A percentile compares a stretch with the other conserved stretches of the same genome.
Conservation (phyloP, 2,113 vertebrate genomes). For the Equus quagga region DNA sequence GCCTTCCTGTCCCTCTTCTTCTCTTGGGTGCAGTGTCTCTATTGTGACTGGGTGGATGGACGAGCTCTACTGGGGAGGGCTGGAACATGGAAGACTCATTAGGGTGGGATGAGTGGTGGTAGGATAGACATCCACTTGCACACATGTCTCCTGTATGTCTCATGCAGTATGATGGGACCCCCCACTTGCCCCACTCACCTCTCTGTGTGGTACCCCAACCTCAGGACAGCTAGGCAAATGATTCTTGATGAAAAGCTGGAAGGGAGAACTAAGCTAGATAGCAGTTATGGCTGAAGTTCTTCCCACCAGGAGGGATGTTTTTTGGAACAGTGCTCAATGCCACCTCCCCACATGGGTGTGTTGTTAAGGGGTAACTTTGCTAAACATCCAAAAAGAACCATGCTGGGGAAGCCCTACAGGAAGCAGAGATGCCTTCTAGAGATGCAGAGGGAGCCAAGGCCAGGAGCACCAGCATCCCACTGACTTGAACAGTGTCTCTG, state of each 20-base stretch:
- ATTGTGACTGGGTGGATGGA: not conserved
- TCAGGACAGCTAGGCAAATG: not conserved
- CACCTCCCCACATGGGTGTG: not conserved
- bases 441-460: not conserved
- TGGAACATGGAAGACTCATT: not conserved
- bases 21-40: not conserved
- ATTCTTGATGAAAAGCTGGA: slow-evolving; percentile 55
- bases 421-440: not conserved
- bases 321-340: not conserved
- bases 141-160: not conserved
- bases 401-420: not conserved
- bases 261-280: not conserved
- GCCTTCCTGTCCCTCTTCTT: not conserved
- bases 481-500: not conserved
- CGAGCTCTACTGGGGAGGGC: not conserved
- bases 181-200: not conserved
- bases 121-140: not conserved
- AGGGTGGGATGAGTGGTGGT: not conserved
- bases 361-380: slow-evolving; percentile 30
- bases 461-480: not conserved
- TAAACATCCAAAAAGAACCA: not conserved
- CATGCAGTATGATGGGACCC: not conserved
- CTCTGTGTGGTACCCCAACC: not conserved
- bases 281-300: not conserved
- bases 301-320: not conserved